Conservation (phyloP, 1,140 invertebrate genomes). For the Latrodectus geometricus region DNA sequence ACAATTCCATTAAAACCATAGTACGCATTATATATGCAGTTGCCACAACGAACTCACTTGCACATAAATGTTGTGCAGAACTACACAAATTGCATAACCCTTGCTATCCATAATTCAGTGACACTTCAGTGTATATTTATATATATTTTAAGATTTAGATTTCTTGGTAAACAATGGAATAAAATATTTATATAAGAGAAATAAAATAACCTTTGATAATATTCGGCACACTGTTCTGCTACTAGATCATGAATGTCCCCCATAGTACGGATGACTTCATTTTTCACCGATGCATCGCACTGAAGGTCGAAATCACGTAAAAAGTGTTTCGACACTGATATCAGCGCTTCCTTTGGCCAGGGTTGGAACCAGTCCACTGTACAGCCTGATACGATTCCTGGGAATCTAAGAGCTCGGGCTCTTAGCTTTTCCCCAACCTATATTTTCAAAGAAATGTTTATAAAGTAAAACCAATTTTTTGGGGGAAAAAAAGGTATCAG, state of each 20-base stretch:
- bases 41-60: too few relatives aligned
- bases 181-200: background rate
- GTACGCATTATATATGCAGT: too few relatives aligned
- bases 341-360: slow-evolving; percentile 94
- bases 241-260: slow-evolving; percentile 96
- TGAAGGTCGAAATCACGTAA: slow-evolving; percentile 89
- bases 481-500: too few relatives aligned
- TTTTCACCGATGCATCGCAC: slow-evolving; percentile 84
- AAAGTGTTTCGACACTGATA: slow-evolving; percentile 93
- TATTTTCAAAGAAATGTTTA: background rate
- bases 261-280: slow-evolving; percentile 86
- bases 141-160: too few relatives aligned
- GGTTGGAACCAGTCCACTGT: slow-evolving; percentile 98
- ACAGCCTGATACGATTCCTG: slow-evolving; percentile 93
- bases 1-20: too few relatives aligned
- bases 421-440: slow-evolving; percentile 88
- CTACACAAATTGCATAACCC: too few relatives aligned
- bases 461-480: too few relatives aligned
- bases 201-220: slow-evolving; percentile 82
- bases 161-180: too few relatives aligned
- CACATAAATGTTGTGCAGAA: too few relatives aligned
- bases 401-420: slow-evolving; percentile 86
- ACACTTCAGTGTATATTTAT: too few relatives aligned
- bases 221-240: slow-evolving; percentile 86
- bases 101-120: too few relatives aligned